A percentile compares a stretch with the other conserved stretches of the same genome.
phyloP scores from a whole-genome alignment of 2,888 invertebrate genomes.

The Erebia epiphron region DNA sequence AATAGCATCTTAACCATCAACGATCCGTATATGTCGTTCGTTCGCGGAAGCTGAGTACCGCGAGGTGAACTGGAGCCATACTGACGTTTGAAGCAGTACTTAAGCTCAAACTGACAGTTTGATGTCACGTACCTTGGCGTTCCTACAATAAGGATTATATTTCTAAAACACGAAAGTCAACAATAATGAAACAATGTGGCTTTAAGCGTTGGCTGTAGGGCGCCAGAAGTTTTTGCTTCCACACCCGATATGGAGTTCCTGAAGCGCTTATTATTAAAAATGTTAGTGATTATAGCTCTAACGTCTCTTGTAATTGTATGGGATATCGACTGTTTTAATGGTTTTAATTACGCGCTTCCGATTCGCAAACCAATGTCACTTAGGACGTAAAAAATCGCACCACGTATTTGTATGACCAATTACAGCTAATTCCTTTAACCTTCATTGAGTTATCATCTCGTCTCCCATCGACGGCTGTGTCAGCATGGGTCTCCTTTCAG shows the following conservation, averaged over 20 bases:
- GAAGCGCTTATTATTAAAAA: slow-evolving; percentile 25
- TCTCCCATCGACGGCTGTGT: too few species aligned
- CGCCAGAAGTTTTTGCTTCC: slow-evolving; percentile 8
- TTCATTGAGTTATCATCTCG: too few species aligned
- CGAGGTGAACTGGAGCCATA: slow-evolving; percentile 14
- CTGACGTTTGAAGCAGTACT: too few species aligned
- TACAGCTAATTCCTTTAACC: too few species aligned
- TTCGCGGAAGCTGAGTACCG: slow-evolving; percentile 30
- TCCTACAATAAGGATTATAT: too few species aligned
- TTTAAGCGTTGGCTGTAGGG: too few species aligned
- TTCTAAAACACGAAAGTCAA: too few species aligned
- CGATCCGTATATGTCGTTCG: slow-evolving; percentile 22
- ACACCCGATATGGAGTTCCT: slow-evolving; percentile 33
- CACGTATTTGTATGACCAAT: background rate
- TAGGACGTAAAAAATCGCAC: background rate
- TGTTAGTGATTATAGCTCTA: background rate
- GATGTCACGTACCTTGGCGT: too few species aligned
- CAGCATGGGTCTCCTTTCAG: too few species aligned
- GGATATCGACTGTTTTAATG: background rate
- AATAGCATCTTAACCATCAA: slow-evolving; percentile 22
- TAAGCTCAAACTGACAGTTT: too few species aligned
- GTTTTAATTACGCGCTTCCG: slow-evolving; percentile 8
- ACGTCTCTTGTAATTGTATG: slow-evolving; percentile 7
- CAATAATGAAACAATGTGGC: too few species aligned
- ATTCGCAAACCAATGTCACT: background rate